Evolutionary conservation across 53 echinoderm and acorn worm species (phyloP).

Genomic region (Echinarachnius parma): DNA sequence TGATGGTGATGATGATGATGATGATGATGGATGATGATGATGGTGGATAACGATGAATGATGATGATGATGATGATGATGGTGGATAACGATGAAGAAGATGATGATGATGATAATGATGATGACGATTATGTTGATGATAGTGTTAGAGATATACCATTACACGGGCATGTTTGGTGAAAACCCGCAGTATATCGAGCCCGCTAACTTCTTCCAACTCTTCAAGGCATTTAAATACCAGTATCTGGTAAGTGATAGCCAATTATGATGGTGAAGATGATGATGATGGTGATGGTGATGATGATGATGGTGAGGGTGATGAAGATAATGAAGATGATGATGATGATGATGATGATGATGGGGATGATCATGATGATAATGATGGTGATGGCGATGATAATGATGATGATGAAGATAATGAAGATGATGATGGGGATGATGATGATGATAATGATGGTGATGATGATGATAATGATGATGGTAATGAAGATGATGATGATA

Average conservation of each 20-base stretch:
- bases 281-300: not conserved
- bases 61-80: too few species aligned
- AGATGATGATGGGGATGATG: not conserved
- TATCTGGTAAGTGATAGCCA: conserved; percentile 25
- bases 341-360: not conserved
- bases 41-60: too few species aligned
- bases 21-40: too few species aligned
- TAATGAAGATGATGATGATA: not conserved
- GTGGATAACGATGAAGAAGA: too few species aligned
- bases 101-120: too few species aligned
- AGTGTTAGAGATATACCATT: too few species aligned
- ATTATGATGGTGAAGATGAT: not conserved
- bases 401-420: not conserved
- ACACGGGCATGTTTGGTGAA: conserved; percentile 67
- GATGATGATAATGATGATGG: not conserved
- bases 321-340: not conserved
- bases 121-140: too few species aligned
- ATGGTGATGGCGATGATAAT: not conserved
- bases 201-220: conserved; percentile 64
- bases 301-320: not conserved
- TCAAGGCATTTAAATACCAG: conserved; percentile 14
- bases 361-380: not conserved
- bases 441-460: not conserved
- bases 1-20: too few species aligned
- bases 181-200: conserved; percentile 74